Evolutionary conservation across 2,797 vertebrate genomes (phyloP).

Genomic region (Acrossocheilus wenchowensis): DNA sequence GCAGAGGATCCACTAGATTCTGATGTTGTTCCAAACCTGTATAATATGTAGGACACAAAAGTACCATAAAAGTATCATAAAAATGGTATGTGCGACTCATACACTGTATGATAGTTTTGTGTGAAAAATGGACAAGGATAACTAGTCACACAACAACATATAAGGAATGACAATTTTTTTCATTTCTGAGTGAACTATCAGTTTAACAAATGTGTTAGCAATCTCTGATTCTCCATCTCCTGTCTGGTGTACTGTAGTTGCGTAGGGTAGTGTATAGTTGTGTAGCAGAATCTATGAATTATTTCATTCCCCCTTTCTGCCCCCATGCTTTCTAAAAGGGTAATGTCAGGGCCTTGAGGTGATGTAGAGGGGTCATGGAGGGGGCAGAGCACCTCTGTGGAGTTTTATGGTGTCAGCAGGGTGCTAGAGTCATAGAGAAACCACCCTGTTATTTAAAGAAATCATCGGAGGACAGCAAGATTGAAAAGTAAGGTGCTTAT

Average conservation of each 20-base stretch:
- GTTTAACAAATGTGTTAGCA: background rate
- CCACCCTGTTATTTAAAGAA: conserved; percentile 36
- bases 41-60: background rate
- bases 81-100: background rate
- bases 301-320: background rate
- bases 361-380: conserved; percentile 71
- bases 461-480: conserved; percentile 23
- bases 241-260: background rate
- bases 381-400: conserved; percentile 65
- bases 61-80: background rate
- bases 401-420: conserved; percentile 58
- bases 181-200: background rate
- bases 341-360: conserved; percentile 48
- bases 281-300: background rate
- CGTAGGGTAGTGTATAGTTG: background rate
- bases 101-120: background rate
- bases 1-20: background rate
- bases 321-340: background rate
- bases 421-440: conserved; percentile 8
- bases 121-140: background rate
- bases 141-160: background rate
- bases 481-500: conserved; percentile 22
- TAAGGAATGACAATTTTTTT: background rate
- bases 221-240: background rate
- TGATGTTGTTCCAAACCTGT: background rate